Percentiles rank a stretch among this genome's conserved stretches.
These are phyloP conservation scores for Piezodorus guildinii DNA, from an alignment of 1,140 invertebrate genomes.

Conservation along the genomic window DNA sequence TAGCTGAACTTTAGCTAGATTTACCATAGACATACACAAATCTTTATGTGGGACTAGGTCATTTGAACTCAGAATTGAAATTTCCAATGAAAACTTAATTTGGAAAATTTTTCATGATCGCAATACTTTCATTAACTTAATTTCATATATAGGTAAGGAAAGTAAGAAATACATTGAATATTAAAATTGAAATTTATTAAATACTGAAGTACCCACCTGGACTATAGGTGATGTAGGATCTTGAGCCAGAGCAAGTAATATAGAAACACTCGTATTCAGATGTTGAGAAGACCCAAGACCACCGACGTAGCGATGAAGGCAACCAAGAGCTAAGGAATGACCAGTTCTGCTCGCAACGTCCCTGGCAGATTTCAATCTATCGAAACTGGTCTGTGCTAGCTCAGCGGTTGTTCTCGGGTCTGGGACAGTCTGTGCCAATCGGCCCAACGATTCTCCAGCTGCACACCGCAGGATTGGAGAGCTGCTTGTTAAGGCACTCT, in stretches of 20 bases:
- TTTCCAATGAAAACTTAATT: no score
- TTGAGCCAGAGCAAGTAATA: slow-evolving; percentile 85
- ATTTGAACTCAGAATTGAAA: no score
- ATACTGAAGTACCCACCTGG: slow-evolving; percentile 46
- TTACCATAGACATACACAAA: no score
- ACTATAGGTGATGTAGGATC: slow-evolving; percentile 80
- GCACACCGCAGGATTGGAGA: slow-evolving; percentile 79
- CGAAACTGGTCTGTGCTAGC: slow-evolving; percentile 82
- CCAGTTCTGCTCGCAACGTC: slow-evolving; percentile 83
- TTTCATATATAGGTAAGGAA: no score
- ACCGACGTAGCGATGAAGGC: slow-evolving; percentile 79
- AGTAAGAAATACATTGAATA: no score
- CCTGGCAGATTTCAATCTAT: slow-evolving; percentile 72
- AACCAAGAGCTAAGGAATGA: slow-evolving; percentile 84
- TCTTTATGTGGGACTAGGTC: no score
- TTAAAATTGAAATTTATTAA: slow-evolving; percentile 1
- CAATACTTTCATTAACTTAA: no score
- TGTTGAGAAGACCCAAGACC: slow-evolving; percentile 86
- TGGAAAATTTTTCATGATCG: no score
- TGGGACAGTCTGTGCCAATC: slow-evolving; percentile 76
- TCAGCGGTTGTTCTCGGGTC: slow-evolving; percentile 81
- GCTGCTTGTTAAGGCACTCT: slow-evolving; percentile 66
- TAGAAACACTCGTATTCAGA: slow-evolving; percentile 85
- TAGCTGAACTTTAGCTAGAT: no score
- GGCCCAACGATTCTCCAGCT: slow-evolving; percentile 74